Conservation (phyloP, 2,888 invertebrate species). For the Exephanes ischioxanthus region DNA sequence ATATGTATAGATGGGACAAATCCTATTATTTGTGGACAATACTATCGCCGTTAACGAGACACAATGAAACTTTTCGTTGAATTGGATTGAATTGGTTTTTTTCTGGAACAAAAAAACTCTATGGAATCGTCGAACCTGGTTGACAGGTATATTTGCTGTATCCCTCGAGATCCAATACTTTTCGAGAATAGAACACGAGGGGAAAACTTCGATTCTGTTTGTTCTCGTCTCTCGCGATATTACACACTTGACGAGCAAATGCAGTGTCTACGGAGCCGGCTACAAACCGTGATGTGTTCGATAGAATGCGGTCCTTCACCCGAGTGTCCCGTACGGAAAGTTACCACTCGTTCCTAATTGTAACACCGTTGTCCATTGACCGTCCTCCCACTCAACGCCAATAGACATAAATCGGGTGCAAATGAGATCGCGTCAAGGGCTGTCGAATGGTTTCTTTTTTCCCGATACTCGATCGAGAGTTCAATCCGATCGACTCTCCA, state of each 20-base stretch:
- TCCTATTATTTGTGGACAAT: conserved; percentile 12
- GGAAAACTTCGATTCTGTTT: background rate
- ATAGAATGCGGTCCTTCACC: background rate
- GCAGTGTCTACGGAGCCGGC: background rate
- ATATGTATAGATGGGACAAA: background rate
- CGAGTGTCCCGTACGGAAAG: background rate
- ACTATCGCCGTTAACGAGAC: background rate
- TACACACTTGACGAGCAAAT: conserved; percentile 2
- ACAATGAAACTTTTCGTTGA: conserved; percentile 14
- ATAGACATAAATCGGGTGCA: background rate
- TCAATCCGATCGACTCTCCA: background rate
- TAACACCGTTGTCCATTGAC: background rate
- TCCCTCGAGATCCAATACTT: conserved; percentile 14
- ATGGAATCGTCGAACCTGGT: background rate
- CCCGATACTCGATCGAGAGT: background rate
- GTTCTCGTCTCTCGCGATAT: background rate
- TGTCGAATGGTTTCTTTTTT: background rate
- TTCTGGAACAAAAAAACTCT: background rate
- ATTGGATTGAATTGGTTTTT: conserved; percentile 29
- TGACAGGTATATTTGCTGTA: conserved; percentile 28
- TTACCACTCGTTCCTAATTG: background rate
- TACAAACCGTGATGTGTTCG: background rate
- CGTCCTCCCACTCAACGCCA: background rate
- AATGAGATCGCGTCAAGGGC: background rate
- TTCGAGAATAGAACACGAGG: background rate